Evolutionary conservation across 2,797 vertebrate genomes (phyloP), one percentile per base, ranked within the genome.

Genomic region (Fratercula arctica): DNA sequence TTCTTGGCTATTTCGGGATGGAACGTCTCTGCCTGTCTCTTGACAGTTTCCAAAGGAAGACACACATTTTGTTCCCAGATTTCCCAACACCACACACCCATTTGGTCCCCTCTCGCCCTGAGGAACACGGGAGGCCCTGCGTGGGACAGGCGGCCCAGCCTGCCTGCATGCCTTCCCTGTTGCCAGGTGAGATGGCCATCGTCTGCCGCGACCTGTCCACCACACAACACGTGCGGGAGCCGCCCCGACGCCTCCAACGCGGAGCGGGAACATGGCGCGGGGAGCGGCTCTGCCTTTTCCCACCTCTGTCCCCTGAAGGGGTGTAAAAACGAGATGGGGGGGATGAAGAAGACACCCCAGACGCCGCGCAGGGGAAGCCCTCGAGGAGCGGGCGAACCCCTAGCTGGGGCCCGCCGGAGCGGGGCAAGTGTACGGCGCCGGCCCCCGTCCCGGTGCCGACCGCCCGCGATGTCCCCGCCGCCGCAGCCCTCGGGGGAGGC

Each of bases 1-100:
- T 45, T 41, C 45, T 24, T 1, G 21, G 33, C 56, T 16, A 0
- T 24, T 45, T 93, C 48, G 23, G 60, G 21, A 19, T 25, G 6
- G 17, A 31, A 1, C 1, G 23, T 7, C 35, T 20, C 45, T 20
- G 29, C 64, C 73, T 3, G 7, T 4, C 19, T 53, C 76, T 13
- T 0, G 19, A 25, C 2, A 2, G 51, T 23, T 70, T 21, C 60
- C 51, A 5, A 50, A 35, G 35, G 33, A 53, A 72, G 19, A 41
- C 20, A 9, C 0, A 7, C 26, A 0, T 14, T 85, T 16, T 3
- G 9, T 7, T 14, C 24, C 48, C 19, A 0, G 1, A 4, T 9
- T 63, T 69, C 35, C 46, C 37, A 23, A 24, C 14, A 15, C 35
- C 54, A 4, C 0, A 11, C 51, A 12, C 46, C 33, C 1, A 1